Percentiles rank a stretch among this genome's conserved stretches.
Conservation (phyloP, 2,888 invertebrate genomes). For the Cyrtodaria siliqua region DNA sequence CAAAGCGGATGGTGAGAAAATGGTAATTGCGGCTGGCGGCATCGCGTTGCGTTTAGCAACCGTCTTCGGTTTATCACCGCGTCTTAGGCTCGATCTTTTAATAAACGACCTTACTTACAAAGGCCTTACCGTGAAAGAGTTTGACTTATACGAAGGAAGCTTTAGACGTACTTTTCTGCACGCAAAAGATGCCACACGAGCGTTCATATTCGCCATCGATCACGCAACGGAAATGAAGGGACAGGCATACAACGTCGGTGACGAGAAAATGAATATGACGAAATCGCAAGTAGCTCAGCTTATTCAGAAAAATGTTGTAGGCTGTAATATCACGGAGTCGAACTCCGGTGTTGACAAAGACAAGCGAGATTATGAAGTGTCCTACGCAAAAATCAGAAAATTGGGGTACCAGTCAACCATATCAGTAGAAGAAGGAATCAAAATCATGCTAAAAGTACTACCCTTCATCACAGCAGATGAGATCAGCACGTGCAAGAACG, state of each 20-base stretch:
- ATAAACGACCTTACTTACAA: constrained; percentile 21
- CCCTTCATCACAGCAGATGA: constrained; percentile 69
- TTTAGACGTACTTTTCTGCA: constrained; percentile 85
- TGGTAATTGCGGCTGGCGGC: constrained; percentile 77
- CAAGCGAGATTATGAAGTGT: constrained; percentile 84
- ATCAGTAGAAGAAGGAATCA: constrained; percentile 79
- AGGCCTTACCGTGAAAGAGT: constrained; percentile 78
- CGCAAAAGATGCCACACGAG: constrained; percentile 84
- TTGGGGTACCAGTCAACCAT: constrained; percentile 81
- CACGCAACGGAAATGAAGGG: constrained; percentile 82
- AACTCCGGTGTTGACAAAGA: constrained; percentile 82
- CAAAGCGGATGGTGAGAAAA: constrained; percentile 48
- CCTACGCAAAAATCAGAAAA: constrained; percentile 79
- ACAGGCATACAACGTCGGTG: constrained; percentile 84
- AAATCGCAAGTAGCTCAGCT: constrained; percentile 79
- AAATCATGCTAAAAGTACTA: constrained; percentile 78
- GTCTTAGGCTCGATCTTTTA: constrained; percentile 20
- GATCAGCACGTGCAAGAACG: constrained; percentile 69
- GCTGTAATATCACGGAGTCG: constrained; percentile 68
- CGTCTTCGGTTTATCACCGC: constrained; percentile 73
- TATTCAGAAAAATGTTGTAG: constrained; percentile 69
- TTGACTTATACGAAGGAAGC: constrained; percentile 84
- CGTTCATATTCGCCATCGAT: constrained; percentile 83
- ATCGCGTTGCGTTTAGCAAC: constrained; percentile 84
- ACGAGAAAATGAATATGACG: constrained; percentile 84